A percentile compares a stretch with the other conserved stretches of the same genome.
Evolutionary conservation across 2,888 invertebrate species (phyloP).

Genomic region (Pegoplata infirma): DNA sequence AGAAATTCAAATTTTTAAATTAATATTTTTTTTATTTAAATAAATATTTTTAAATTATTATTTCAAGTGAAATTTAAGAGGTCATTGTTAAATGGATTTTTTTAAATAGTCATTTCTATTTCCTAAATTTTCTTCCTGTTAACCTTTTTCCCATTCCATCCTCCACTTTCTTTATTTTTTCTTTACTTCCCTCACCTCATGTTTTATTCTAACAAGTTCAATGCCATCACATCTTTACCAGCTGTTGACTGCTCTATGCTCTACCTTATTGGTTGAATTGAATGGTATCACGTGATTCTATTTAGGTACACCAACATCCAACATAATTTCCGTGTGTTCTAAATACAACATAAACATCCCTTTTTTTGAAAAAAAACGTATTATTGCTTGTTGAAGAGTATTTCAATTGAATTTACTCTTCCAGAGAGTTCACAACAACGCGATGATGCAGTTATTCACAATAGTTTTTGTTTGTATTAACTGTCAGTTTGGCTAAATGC

Average conservation of each 20-base stretch:
- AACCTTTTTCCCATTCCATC: not conserved
- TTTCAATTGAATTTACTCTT: not conserved
- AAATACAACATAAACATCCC: not conserved
- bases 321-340: not conserved
- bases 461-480: not conserved
- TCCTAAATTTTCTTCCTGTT: not conserved
- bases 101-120: no score
- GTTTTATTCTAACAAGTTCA: slow-evolving; percentile 7
- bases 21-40: no score
- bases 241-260: no score
- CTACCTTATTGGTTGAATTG: not conserved
- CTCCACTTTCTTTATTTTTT: not conserved
- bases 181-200: no score
- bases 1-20: no score
- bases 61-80: no score
- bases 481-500: not conserved
- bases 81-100: no score
- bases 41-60: no score
- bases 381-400: not conserved
- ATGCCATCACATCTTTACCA: not conserved
- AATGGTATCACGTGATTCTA: slow-evolving; percentile 12
- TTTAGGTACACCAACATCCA: not conserved
- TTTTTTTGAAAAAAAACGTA: not conserved
- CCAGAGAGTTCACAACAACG: not conserved
- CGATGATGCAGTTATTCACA: not conserved